These are phyloP conservation scores for Venustoraphidia nigricollis DNA, from an alignment of 2,888 invertebrate genomes.

Conservation along the genomic window DNA sequence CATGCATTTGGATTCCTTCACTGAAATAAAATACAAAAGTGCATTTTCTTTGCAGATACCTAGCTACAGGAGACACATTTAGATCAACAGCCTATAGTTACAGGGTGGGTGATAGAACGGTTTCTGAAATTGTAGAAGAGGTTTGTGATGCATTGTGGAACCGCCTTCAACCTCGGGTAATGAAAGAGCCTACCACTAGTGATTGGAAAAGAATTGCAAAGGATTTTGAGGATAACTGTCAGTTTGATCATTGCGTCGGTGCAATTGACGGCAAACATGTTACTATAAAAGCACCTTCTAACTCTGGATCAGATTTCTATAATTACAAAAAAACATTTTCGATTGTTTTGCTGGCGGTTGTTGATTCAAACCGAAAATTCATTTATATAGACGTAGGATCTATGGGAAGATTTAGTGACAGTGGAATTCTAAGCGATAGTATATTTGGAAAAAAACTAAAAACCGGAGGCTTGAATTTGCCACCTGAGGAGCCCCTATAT, in stretches of 20 bases:
- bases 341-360: conserved; percentile 15
- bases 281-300: conserved; percentile 11
- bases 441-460: conserved; percentile 11
- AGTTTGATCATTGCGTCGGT: conserved; percentile 13
- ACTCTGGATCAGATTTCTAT: conserved; percentile 10
- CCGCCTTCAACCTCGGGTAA: conserved; percentile 6
- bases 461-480: neutral
- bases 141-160: conserved; percentile 6
- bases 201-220: conserved; percentile 11
- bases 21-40: neutral
- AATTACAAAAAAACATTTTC: conserved; percentile 13
- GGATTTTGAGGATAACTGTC: conserved; percentile 10
- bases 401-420: conserved; percentile 17
- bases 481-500: neutral
- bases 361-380: conserved; percentile 17
- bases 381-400: conserved; percentile 17
- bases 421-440: conserved; percentile 15
- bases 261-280: conserved; percentile 16
- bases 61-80: conserved; percentile 6
- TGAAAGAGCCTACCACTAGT: conserved; percentile 11
- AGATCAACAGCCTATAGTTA: conserved; percentile 7
- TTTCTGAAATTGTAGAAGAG: conserved; percentile 7
- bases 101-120: conserved; percentile 5
- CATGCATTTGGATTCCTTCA: too few species aligned
- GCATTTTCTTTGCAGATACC: conserved; percentile 4